Conservation (phyloP, 2,888 invertebrate species). For the Parnassius orleans region DNA sequence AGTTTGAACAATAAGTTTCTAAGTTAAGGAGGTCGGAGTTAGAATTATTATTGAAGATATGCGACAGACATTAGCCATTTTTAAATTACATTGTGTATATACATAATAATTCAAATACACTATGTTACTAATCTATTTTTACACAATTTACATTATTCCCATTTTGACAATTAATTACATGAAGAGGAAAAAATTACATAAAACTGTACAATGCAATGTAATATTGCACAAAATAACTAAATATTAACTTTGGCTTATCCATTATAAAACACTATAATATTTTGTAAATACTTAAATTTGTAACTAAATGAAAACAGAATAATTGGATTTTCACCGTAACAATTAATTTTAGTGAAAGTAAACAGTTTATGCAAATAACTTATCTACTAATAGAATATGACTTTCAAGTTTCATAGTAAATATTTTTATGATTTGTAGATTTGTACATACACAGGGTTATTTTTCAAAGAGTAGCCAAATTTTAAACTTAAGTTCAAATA, state of each 20-base stretch:
- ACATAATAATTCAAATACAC: conserved; percentile 64
- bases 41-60: conserved; percentile 46
- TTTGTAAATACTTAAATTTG: conserved; percentile 40
- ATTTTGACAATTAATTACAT: conserved; percentile 53
- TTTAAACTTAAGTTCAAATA: too few relatives aligned
- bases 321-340: conserved; percentile 1
- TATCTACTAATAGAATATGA: conserved; percentile 3
- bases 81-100: conserved; percentile 52
- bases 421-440: conserved; percentile 11
- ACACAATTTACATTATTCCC: conserved; percentile 74
- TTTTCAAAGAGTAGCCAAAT: too few relatives aligned
- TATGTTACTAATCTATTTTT: conserved; percentile 64
- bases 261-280: conserved; percentile 61
- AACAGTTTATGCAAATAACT: conserved; percentile 7
- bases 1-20: conserved; percentile 23
- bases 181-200: conserved; percentile 56
- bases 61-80: conserved; percentile 50
- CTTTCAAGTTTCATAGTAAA: conserved; percentile 6
- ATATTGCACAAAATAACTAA: conserved; percentile 78
- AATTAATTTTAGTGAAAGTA: background rate
- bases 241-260: conserved; percentile 78
- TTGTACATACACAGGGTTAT: too few relatives aligned
- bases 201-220: conserved; percentile 76
- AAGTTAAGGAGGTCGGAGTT: conserved; percentile 37
- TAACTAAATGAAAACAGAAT: conserved; percentile 23